phyloP scores from a whole-genome alignment of 1,140 invertebrate genomes.

The Druon quercuslanigerum region DNA sequence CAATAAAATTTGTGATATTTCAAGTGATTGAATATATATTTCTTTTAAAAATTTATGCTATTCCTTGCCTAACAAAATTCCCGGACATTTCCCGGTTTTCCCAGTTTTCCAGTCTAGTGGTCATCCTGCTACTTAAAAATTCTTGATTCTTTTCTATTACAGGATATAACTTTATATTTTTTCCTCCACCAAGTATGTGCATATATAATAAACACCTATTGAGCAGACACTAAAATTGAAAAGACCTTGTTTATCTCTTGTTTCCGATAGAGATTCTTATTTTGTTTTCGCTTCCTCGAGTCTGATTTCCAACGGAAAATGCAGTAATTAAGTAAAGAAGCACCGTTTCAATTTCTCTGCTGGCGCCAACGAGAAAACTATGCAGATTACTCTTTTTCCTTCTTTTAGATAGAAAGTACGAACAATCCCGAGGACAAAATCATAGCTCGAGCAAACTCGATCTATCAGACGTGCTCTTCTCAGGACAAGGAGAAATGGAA shows the following conservation, averaged over 20 bases:
- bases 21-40: too few relatives aligned
- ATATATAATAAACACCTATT: too few relatives aligned
- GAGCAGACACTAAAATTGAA: neutral
- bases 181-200: too few relatives aligned
- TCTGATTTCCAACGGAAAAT: conserved; percentile 29
- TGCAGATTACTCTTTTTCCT: conserved; percentile 24
- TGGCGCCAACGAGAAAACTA: conserved; percentile 31
- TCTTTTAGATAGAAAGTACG: conserved; percentile 27
- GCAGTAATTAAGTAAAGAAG: conserved; percentile 11
- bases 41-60: too few relatives aligned
- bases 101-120: too few relatives aligned
- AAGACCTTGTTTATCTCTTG: conserved; percentile 24
- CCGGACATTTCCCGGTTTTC: too few relatives aligned
- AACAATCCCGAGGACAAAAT: conserved; percentile 24
- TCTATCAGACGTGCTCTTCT: conserved; percentile 10
- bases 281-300: conserved; percentile 1
- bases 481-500: conserved; percentile 19
- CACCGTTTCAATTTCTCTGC: conserved; percentile 25
- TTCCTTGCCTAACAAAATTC: too few relatives aligned
- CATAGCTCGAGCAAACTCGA: conserved; percentile 12
- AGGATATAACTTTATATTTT: too few relatives aligned
- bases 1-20: too few relatives aligned
- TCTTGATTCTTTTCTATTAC: too few relatives aligned
- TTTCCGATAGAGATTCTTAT: neutral
- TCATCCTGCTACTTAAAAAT: too few relatives aligned